phyloP scores from a whole-genome alignment of 92 coral and sea anemone genomes.

The Phenganax stokvisi region DNA sequence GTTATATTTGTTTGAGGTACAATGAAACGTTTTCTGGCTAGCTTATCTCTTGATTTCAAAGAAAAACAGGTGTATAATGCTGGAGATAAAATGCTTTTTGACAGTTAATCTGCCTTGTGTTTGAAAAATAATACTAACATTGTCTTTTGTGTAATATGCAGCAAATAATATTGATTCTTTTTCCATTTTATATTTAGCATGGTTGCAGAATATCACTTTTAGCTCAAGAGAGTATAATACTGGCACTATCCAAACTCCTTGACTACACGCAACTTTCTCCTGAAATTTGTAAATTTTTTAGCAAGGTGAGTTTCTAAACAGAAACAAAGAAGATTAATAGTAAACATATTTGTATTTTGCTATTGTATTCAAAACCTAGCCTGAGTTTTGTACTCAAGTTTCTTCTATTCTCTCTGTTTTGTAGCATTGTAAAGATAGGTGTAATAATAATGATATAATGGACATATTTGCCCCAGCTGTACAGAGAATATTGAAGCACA shows the following conservation, averaged over 20 bases:
- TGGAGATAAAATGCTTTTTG: too few species aligned
- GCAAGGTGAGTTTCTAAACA: conserved; percentile 67
- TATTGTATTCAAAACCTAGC: background rate
- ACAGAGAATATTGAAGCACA: conserved; percentile 95
- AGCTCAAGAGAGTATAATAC: conserved; percentile 77
- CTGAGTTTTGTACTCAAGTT: background rate
- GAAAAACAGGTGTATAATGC: too few species aligned
- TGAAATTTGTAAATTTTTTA: conserved; percentile 92
- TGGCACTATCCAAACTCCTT: conserved; percentile 86
- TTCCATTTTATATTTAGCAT: conserved; percentile 48
- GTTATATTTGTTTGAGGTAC: too few species aligned
- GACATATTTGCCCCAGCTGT: conserved; percentile 92
- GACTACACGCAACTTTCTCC: conserved; percentile 98
- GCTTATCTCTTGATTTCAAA: too few species aligned
- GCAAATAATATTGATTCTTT: background rate
- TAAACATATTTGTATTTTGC: too few species aligned
- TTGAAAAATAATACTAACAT: too few species aligned
- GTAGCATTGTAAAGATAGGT: conserved; percentile 95
- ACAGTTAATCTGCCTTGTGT: too few species aligned
- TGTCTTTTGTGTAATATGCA: background rate
- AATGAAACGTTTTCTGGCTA: too few species aligned
- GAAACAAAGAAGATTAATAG: too few species aligned
- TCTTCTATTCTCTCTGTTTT: background rate
- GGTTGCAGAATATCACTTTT: conserved; percentile 64
- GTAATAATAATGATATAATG: conserved; percentile 71